phyloP scores from a whole-genome alignment of 2,797 vertebrate genomes.

The Alosa sapidissima region DNA sequence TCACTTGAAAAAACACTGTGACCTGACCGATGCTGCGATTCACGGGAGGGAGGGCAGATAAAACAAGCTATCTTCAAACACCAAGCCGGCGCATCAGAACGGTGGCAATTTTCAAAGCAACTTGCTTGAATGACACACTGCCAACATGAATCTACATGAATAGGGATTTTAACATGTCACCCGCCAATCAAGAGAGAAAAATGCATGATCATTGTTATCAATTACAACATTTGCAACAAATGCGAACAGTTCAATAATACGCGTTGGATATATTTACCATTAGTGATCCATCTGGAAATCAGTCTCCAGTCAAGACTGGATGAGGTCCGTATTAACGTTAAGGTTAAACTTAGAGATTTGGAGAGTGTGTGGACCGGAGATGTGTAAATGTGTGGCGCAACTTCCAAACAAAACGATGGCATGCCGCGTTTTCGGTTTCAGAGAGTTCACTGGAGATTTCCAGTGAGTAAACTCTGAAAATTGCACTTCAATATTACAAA shows the following conservation, averaged over 20 bases:
- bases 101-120: slow-evolving; percentile 11
- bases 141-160: neutral
- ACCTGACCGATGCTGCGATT: neutral
- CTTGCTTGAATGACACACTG: neutral
- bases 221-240: neutral
- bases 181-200: neutral
- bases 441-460: neutral
- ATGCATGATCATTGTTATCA: neutral
- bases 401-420: neutral
- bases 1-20: slow-evolving; percentile 22
- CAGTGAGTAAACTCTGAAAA: neutral
- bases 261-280: neutral
- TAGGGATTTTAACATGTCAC: neutral
- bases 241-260: neutral
- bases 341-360: neutral
- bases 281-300: neutral
- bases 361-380: neutral
- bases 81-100: neutral
- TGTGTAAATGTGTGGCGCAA: neutral
- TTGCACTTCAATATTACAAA: neutral
- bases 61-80: slow-evolving; percentile 17
- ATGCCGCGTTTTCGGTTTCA: neutral
- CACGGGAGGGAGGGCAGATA: neutral
- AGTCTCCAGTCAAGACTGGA: neutral
- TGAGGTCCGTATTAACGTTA: neutral